phyloP scores from a whole-genome alignment of 2,888 invertebrate genomes.

The Mongoloraphidia duomilia region DNA sequence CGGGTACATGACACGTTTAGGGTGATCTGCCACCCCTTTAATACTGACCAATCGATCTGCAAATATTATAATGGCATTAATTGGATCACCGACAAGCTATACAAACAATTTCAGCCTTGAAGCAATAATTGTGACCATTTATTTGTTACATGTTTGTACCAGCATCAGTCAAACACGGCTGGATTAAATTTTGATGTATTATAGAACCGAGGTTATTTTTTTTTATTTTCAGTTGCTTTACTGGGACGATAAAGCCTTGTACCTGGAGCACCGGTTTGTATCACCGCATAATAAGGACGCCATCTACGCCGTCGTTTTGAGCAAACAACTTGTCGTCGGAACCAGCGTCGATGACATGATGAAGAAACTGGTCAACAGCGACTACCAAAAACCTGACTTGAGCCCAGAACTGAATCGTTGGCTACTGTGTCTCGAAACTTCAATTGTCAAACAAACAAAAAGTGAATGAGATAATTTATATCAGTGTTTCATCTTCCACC shows the following conservation, averaged over 20 bases:
- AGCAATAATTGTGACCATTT: no score
- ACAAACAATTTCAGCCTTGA: no score
- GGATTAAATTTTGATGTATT: no score
- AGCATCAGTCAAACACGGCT: no score
- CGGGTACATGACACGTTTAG: no score
- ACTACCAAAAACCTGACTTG: conserved; percentile 39
- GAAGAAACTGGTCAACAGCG: conserved; percentile 46
- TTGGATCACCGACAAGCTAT: no score
- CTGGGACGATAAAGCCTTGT: conserved; percentile 78
- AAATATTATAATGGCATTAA: no score
- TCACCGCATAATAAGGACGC: conserved; percentile 58
- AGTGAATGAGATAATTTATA: conserved; percentile 26
- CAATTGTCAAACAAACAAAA: conserved; percentile 61
- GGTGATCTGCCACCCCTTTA: no score
- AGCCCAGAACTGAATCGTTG: conserved; percentile 61
- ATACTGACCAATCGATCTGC: no score
- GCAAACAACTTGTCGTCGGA: conserved; percentile 60
- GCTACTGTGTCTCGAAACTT: conserved; percentile 60
- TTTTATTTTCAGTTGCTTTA: conserved; percentile 49
- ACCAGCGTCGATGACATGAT: conserved; percentile 50
- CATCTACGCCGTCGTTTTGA: conserved; percentile 60
- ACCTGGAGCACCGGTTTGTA: conserved; percentile 71
- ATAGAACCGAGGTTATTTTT: background rate
- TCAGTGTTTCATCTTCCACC: no score
- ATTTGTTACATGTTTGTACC: no score